Evolutionary conservation across 1,140 invertebrate species (phyloP).

Genomic region (Penaeus indicus): DNA sequence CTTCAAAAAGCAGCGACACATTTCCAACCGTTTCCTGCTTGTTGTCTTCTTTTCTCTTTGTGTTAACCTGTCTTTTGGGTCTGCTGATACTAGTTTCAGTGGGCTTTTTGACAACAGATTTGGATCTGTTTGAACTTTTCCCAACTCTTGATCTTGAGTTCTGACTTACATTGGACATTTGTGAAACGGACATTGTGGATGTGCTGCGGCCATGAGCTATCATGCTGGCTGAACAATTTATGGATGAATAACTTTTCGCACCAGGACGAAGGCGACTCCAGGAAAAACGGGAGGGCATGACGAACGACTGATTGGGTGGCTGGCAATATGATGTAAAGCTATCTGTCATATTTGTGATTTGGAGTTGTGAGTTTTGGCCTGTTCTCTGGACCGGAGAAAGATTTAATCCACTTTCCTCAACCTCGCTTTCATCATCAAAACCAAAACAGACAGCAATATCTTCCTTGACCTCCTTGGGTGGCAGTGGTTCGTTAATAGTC

Average conservation of each 20-base stretch:
- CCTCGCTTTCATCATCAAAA: slow-evolving; percentile 32
- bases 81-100: too few relatives aligned
- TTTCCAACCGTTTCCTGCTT: background rate
- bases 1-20: slow-evolving; percentile 49
- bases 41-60: background rate
- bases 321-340: background rate
- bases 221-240: slow-evolving; percentile 23
- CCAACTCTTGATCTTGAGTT: background rate
- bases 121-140: too few relatives aligned
- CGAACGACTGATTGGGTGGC: background rate
- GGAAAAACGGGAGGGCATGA: slow-evolving; percentile 25
- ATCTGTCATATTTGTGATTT: slow-evolving; percentile 45
- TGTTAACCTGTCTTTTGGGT: too few relatives aligned
- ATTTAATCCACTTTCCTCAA: slow-evolving; percentile 15
- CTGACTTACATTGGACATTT: background rate
- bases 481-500: background rate
- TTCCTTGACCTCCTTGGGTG: slow-evolving; percentile 3
- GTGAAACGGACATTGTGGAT: background rate
- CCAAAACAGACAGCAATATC: slow-evolving; percentile 45
- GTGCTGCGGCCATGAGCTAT: slow-evolving; percentile 1
- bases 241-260: background rate
- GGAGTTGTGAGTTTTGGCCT: background rate
- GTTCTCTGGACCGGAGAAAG: slow-evolving; percentile 37
- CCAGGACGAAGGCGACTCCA: slow-evolving; percentile 22
- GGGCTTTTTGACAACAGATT: too few relatives aligned